Conservation (phyloP, 2,797 vertebrate genomes). For the Pipistrellus kuhlii region DNA sequence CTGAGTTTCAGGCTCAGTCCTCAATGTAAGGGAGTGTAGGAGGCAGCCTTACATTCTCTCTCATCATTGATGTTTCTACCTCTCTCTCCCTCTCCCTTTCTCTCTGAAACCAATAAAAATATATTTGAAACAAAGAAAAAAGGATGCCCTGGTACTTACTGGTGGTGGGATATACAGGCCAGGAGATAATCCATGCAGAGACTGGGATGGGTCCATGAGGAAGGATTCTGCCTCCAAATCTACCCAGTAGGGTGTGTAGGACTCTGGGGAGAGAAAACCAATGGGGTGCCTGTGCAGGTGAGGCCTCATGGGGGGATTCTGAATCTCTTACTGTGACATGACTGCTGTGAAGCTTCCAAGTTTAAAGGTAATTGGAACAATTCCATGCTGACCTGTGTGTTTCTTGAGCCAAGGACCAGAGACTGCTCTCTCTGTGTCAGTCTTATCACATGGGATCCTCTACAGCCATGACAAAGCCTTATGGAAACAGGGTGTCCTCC, state of each 20-base stretch:
- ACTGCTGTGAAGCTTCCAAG: background rate
- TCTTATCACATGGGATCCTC: background rate
- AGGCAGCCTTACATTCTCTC: too few species aligned
- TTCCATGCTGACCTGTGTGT: background rate
- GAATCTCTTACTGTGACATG: background rate
- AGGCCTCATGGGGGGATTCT: fast-evolving
- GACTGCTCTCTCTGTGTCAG: background rate
- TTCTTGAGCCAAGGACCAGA: background rate
- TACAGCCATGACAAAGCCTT: background rate
- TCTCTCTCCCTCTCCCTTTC: too few species aligned
- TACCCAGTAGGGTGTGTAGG: background rate
- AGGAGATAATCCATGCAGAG: background rate
- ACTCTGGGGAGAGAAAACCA: background rate
- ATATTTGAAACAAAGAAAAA: too few species aligned
- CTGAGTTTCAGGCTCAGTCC: too few species aligned
- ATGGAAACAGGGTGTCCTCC: background rate
- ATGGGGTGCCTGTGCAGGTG: background rate
- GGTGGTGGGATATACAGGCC: background rate
- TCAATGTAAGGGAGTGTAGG: too few species aligned
- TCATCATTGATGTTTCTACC: too few species aligned
- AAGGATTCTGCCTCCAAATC: background rate
- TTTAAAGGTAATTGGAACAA: too few species aligned
- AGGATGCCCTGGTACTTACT: background rate
- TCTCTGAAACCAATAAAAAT: too few species aligned
- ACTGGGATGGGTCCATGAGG: background rate